Conservation (phyloP, 2,888 invertebrate species). For the Choristoneura rosaceana region DNA sequence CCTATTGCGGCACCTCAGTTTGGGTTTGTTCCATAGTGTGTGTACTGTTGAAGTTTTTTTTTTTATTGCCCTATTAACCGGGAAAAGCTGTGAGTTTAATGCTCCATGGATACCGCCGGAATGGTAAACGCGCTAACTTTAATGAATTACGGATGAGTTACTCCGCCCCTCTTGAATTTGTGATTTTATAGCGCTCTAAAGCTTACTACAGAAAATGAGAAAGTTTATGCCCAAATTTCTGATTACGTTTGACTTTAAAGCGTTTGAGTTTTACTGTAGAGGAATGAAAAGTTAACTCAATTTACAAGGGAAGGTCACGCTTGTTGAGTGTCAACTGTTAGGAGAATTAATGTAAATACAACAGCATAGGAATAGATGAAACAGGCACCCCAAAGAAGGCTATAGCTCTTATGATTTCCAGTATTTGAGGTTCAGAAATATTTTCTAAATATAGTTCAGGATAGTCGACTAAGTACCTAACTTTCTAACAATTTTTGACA, state of each 20-base stretch:
- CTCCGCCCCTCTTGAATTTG: slow-evolving; percentile 71
- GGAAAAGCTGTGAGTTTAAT: slow-evolving; percentile 68
- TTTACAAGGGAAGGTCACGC: neutral
- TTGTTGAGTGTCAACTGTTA: neutral
- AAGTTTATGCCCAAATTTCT: slow-evolving; percentile 67
- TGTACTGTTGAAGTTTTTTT: slow-evolving; percentile 64
- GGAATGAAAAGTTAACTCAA: neutral
- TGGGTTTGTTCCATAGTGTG: slow-evolving; percentile 52
- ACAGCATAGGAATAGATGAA: neutral
- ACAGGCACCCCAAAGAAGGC: too few species aligned
- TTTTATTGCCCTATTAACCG: slow-evolving; percentile 78
- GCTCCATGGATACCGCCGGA: slow-evolving; percentile 68
- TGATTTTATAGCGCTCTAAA: slow-evolving; percentile 76
- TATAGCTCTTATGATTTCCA: too few species aligned
- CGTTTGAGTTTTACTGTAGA: slow-evolving; percentile 2
- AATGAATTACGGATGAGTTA: slow-evolving; percentile 82
- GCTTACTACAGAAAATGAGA: slow-evolving; percentile 70
- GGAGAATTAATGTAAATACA: neutral
- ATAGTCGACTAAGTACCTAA: too few species aligned
- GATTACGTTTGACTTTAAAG: slow-evolving; percentile 50
- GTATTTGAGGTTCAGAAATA: too few species aligned
- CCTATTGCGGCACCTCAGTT: slow-evolving; percentile 50
- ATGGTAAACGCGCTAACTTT: slow-evolving; percentile 77
- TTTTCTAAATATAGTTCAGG: too few species aligned
- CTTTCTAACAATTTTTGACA: too few species aligned